Evolutionary conservation across 2,888 invertebrate species (phyloP).

Genomic region (Gortyna flavago): DNA sequence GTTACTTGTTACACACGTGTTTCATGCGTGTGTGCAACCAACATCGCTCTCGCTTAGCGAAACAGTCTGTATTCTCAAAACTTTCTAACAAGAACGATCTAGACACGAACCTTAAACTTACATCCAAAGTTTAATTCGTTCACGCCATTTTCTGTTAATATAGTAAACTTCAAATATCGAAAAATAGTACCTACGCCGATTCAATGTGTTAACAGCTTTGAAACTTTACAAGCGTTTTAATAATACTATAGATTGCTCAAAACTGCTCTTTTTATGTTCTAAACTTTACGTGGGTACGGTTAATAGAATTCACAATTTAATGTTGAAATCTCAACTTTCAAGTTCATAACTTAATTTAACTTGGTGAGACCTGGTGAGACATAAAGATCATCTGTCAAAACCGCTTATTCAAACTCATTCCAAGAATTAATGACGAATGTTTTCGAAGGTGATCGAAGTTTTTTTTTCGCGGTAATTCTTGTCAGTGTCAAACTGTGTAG

Average conservation of each 20-base stretch:
- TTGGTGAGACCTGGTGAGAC: conserved; percentile 55
- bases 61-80: conserved; percentile 28
- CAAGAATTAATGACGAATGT: conserved; percentile 37
- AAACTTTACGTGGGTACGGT: conserved; percentile 43
- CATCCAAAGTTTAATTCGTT: conserved; percentile 58
- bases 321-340: conserved; percentile 49
- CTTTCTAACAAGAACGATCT: conserved; percentile 46
- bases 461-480: conserved; percentile 33
- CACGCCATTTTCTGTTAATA: conserved; percentile 49
- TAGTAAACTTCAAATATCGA: conserved; percentile 50
- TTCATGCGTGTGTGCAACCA: conserved; percentile 11
- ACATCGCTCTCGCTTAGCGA: conserved; percentile 1
- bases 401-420: conserved; percentile 38
- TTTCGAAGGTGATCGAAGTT: conserved; percentile 28
- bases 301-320: conserved; percentile 60
- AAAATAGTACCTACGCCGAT: conserved; percentile 35
- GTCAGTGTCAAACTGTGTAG: conserved; percentile 43
- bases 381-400: conserved; percentile 61
- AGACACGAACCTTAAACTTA: conserved; percentile 41
- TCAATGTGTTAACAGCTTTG: conserved; percentile 48
- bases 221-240: conserved; percentile 50
- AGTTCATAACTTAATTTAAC: conserved; percentile 60
- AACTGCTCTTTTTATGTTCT: conserved; percentile 44
- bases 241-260: conserved; percentile 47
- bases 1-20: conserved; percentile 4